Base-by-base conservation (phyloP, 2,113 vertebrate genomes). In the Oreochromis aureus region DNA sequence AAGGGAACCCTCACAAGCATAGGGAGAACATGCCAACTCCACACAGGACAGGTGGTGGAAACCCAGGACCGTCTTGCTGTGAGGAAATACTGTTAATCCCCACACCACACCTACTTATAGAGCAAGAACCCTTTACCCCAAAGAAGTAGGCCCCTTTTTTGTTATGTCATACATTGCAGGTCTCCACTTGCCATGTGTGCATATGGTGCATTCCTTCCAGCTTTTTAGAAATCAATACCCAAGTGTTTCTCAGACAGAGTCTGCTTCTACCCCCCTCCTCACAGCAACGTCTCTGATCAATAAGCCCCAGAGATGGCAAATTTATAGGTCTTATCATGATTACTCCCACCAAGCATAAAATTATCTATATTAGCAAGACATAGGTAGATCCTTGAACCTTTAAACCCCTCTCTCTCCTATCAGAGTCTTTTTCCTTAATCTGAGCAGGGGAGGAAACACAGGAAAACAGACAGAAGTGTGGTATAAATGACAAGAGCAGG, bases 151-250 rank as follows among this genome's bases (percentile, higher is more conserved):
- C 51, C 56, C 61, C 55, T n/a, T 87, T 61, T 82, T 41, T 86
- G 63, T 89, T 55, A 53, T 24, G 55, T 94, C 92, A 92, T 18
- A 87, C 63, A 36, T n/a, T 54, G 78, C 94, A 93, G 84, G 91
- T 89, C 92, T 69, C 46, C 82, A 90, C 92, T 93, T 93, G 92
- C 91, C 91, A 85, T 87, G 87, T 94, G 88, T 92, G 90, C 86
- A 80, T 80, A 91, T 83, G 89, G 88, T 89, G 81, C 80, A 87
- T 91, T 91, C 78, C 76, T 86, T 89, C 89, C 81, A 90, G 93
- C 86, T 39, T 86, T 93, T 92, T 84, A 91, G 81, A 22, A 92
- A 89, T 87, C 69, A 86, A 41, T 86, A 51, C 88, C 71, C 53
- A 78, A 93, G 69, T 82, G 82, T 84, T 91, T 84, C 83, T 89